A percentile compares a stretch with the other conserved stretches of the same genome.
Evolutionary conservation across 2,888 invertebrate species (phyloP).

Genomic region (Elegia similella): DNA sequence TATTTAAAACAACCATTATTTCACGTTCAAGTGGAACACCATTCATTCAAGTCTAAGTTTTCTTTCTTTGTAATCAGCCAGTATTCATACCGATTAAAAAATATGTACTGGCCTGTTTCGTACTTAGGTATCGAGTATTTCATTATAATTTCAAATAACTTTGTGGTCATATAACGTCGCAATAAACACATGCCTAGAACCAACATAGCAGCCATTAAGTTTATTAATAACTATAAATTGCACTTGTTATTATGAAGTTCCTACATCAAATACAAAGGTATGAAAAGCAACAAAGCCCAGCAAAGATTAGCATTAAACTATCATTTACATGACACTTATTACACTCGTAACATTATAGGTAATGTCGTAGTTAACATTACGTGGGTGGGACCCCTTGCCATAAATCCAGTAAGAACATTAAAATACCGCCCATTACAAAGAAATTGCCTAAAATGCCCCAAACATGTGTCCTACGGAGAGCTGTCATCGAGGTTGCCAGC

Average conservation of each 20-base stretch:
- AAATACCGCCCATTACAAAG: conserved; percentile 75
- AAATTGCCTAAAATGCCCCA: conserved; percentile 78
- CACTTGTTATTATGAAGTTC: background rate
- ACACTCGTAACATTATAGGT: conserved; percentile 45
- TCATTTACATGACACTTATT: conserved; percentile 37
- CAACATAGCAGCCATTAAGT: background rate
- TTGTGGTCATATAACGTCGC: background rate
- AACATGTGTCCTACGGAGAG: conserved; percentile 79
- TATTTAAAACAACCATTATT: no score
- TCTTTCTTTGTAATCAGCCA: no score
- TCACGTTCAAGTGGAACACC: no score
- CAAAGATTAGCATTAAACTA: conserved; percentile 17
- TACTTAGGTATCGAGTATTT: no score
- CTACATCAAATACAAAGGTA: background rate
- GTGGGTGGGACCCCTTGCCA: conserved; percentile 57
- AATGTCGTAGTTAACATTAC: conserved; percentile 51
- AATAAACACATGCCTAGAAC: background rate
- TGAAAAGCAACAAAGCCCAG: conserved; percentile 5
- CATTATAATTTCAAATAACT: background rate
- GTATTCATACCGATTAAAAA: no score
- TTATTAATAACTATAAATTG: background rate
- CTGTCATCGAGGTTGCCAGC: conserved; percentile 77
- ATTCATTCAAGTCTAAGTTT: no score
- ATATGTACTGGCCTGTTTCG: no score
- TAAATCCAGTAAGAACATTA: conserved; percentile 73